Base-by-base conservation (phyloP, 2,113 vertebrate species). In the Austrofundulus limnaeus region DNA sequence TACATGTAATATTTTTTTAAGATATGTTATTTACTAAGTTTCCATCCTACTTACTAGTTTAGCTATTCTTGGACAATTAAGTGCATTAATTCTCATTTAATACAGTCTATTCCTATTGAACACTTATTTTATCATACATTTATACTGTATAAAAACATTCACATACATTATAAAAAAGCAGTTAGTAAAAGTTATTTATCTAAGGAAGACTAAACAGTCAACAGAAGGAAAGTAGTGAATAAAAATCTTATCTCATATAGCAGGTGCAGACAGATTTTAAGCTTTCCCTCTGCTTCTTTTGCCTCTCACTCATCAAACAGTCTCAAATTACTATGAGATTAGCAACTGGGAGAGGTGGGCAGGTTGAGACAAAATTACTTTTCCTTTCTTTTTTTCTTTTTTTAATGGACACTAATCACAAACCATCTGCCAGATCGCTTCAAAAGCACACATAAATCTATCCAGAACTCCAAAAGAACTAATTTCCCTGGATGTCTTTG, bases 191-290 rank as follows among this genome's bases (percentile, higher is more conserved):
- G n/a, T n/a, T n/a, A n/a, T n/a, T n/a, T n/a, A n/a, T n/a, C n/a
- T n/a, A n/a, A n/a, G n/a, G n/a, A n/a, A n/a, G n/a, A n/a, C n/a
- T 41, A 17, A 64, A 57, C 46, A 5, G 2, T 48, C 37, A 31
- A 72, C 60, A 58, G 73, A 21, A 38, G 53, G 55, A 72, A 61
- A 50, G 25, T 37, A 53, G 21, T 70, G 64, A 59, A 70, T 69
- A 54, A 66, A 65, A 78, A 59, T 73, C 51, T 65, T 31, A 69
- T 53, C 41, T 64, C 68, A 67, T 68, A 72, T 24, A 54, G 71
- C 84, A 88, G 87, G 84, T 87, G 87, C 63, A 71, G 77, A 80
- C 43, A 25, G 56, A 81, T 67, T 64, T 80, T 64, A 61, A 74
- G 70, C 73, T 64, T 48, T 65, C 31, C 25, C 49, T 7, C 67